Evolutionary conservation across 2,113 vertebrate genomes (phyloP).

Genomic region (Cyprinodon variegatus): DNA sequence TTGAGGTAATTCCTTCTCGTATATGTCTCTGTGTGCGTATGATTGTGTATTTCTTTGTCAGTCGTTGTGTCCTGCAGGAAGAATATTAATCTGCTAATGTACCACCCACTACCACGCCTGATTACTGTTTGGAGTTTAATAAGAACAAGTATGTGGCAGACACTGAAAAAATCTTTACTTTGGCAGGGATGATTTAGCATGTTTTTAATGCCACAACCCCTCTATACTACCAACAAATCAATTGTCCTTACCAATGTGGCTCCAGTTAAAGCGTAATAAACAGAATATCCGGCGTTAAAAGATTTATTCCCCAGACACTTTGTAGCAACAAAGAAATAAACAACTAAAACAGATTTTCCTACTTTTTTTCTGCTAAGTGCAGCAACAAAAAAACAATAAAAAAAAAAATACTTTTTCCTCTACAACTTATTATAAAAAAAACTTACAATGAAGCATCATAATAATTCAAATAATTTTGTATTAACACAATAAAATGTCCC

Average conservation of each 20-base stretch:
- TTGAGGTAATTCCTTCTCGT: background rate
- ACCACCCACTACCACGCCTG: constrained; percentile 20
- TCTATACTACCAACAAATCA: background rate
- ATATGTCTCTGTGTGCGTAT: background rate
- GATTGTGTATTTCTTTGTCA: background rate
- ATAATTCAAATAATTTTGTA: background rate
- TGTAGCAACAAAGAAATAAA: background rate
- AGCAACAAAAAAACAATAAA: background rate
- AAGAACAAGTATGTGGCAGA: constrained; percentile 42
- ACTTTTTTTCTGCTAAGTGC: background rate
- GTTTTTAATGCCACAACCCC: background rate
- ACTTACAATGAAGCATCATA: background rate
- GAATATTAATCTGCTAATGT: constrained; percentile 51
- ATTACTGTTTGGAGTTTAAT: constrained; percentile 46
- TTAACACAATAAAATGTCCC: background rate
- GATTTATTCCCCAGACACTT: background rate
- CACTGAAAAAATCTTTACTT: constrained; percentile 8
- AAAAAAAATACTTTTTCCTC: background rate
- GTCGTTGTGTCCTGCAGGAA: background rate
- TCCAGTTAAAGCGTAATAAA: background rate
- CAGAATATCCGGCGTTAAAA: background rate
- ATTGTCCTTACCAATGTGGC: background rate
- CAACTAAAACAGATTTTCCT: background rate
- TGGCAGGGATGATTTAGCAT: background rate
- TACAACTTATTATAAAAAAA: background rate